Percentiles rank a stretch among this genome's conserved stretches.
Evolutionary conservation across 1,140 invertebrate genomes (phyloP).

Genomic region (Phymastichus coffea): DNA sequence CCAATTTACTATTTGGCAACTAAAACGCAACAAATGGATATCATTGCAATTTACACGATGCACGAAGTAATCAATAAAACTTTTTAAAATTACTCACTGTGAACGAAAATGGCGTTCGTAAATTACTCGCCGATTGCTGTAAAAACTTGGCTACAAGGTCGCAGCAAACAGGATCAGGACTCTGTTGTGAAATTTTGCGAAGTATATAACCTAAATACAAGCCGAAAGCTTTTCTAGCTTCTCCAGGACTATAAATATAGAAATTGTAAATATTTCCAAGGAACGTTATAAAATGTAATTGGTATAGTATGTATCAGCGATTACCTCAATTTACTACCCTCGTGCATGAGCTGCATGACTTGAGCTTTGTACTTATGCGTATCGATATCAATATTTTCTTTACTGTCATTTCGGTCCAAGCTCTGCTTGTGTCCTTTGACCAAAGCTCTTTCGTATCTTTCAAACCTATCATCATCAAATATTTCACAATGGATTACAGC

Average conservation of each 20-base stretch:
- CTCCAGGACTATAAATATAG: conserved; percentile 53
- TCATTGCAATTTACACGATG: too few species aligned
- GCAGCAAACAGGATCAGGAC: conserved; percentile 56
- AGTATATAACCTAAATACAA: conserved; percentile 80
- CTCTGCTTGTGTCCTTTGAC: conserved; percentile 59
- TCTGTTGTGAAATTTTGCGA: conserved; percentile 65
- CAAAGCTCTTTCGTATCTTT: conserved; percentile 63
- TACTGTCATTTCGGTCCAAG: conserved; percentile 47
- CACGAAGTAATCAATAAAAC: background rate
- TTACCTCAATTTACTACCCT: conserved; percentile 62
- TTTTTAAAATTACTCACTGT: conserved; percentile 53
- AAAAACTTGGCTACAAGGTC: conserved; percentile 82
- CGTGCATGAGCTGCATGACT: conserved; percentile 53
- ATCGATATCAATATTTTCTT: conserved; percentile 51
- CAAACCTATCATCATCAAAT: conserved; percentile 40
- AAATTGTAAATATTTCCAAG: conserved; percentile 6
- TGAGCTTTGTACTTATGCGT: conserved; percentile 52
- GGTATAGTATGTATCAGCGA: background rate
- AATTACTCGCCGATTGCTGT: conserved; percentile 73
- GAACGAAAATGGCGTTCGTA: conserved; percentile 74
- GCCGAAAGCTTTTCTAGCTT: conserved; percentile 81
- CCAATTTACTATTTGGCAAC: conserved; percentile 74
- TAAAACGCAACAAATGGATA: conserved; percentile 39
- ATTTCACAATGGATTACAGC: too few species aligned
- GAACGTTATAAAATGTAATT: background rate